These are phyloP conservation scores for Pollenia labialis DNA, from an alignment of 2,888 invertebrate genomes.

Conservation along the genomic window DNA sequence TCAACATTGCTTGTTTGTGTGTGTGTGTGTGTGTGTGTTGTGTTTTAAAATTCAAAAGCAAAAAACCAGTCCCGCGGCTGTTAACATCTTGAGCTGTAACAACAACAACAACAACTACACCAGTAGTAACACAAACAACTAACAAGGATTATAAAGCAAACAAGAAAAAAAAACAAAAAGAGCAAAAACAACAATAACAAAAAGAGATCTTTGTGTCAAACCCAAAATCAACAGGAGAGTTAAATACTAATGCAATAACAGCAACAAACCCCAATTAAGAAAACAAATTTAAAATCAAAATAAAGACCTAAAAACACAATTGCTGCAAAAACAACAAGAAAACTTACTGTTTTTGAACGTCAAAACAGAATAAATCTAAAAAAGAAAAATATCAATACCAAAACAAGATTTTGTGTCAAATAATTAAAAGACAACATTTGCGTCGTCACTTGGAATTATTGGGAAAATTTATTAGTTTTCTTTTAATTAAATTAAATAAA, in stretches of 20 bases:
- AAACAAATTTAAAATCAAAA: conserved; percentile 45
- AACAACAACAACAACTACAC: conserved; percentile 9
- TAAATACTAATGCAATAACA: conserved; percentile 26
- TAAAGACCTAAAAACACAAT: conserved; percentile 41
- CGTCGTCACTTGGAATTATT: background rate
- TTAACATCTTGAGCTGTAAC: conserved; percentile 46
- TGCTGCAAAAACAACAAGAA: conserved; percentile 43
- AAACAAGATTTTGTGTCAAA: conserved; percentile 1
- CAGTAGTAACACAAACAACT: conserved; percentile 23
- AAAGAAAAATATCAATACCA: background rate
- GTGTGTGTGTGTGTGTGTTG: conserved; percentile 37
- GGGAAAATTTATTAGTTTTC: conserved; percentile 9
- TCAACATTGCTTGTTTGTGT: conserved; percentile 30
- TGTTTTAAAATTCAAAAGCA: conserved; percentile 62
- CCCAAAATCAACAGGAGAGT: conserved; percentile 61
- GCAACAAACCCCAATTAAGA: conserved; percentile 42
- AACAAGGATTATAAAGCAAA: conserved; percentile 52
- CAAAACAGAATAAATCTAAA: background rate
- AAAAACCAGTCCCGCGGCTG: conserved; percentile 70
- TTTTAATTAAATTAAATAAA: conserved; percentile 44
- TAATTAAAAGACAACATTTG: background rate
- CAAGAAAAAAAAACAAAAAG: conserved; percentile 14
- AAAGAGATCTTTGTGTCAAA: conserved; percentile 41
- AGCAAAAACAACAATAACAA: conserved; percentile 20
- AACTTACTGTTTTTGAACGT: conserved; percentile 6